Evolutionary conservation across 1,140 invertebrate species (phyloP).

Genomic region (Diorhabda elongata): DNA sequence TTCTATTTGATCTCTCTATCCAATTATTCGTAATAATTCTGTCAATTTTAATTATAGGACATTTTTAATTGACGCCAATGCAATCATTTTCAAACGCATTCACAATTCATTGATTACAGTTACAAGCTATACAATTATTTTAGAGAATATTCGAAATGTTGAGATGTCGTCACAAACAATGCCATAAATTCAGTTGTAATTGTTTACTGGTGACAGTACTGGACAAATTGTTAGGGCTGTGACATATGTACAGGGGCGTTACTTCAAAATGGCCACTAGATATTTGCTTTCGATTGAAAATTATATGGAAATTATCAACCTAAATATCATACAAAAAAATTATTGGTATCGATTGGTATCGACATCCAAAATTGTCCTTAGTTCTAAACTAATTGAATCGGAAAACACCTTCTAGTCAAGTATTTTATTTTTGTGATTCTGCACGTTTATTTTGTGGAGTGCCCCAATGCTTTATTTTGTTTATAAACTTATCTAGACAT

Average conservation of each 20-base stretch:
- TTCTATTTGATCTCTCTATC: too few species aligned
- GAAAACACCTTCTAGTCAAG: too few species aligned
- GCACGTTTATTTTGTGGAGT: too few species aligned
- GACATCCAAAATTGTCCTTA: too few species aligned
- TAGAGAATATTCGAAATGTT: conserved; percentile 1
- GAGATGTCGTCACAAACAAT: conserved; percentile 2
- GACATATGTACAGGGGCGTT: not conserved
- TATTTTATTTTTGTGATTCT: too few species aligned
- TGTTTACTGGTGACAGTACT: not conserved
- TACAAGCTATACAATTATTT: not conserved
- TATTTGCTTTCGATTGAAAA: too few species aligned
- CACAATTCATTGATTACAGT: not conserved
- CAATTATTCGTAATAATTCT: not conserved
- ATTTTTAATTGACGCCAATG: not conserved
- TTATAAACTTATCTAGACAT: too few species aligned
- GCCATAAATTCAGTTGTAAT: not conserved
- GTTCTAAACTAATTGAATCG: too few species aligned
- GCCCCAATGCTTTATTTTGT: too few species aligned
- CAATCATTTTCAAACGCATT: not conserved
- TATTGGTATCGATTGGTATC: too few species aligned
- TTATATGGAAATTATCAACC: too few species aligned
- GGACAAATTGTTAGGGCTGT: not conserved
- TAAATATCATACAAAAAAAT: too few species aligned
- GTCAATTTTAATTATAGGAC: not conserved
- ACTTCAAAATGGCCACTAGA: not conserved